Conservation (phyloP, 2,797 vertebrate genomes). For the Nothura maculosa region DNA sequence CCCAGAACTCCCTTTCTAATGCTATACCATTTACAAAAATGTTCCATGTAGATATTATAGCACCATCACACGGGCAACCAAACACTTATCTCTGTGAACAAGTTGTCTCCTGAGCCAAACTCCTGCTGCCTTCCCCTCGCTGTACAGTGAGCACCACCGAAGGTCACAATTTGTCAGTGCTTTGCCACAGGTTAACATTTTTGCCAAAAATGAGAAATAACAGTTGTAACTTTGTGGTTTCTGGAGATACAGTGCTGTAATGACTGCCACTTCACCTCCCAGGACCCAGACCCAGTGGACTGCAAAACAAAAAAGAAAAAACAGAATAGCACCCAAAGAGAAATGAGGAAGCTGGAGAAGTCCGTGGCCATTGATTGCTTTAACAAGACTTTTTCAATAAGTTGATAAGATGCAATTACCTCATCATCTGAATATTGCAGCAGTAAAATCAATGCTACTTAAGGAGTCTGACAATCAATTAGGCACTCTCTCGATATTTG, state of each 20-base stretch:
- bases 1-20: neutral
- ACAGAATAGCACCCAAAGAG: neutral
- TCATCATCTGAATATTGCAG: slow-evolving; percentile 77
- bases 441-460: slow-evolving; percentile 79
- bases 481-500: slow-evolving; percentile 65
- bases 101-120: neutral
- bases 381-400: slow-evolving; percentile 74
- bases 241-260: neutral
- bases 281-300: neutral
- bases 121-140: neutral
- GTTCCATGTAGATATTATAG: neutral
- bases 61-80: neutral
- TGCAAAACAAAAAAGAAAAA: neutral
- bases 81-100: neutral
- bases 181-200: neutral
- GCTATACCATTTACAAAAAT: neutral
- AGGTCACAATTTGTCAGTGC: neutral
- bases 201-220: neutral
- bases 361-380: slow-evolving; percentile 57
- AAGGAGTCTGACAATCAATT: slow-evolving; percentile 77
- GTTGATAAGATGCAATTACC: slow-evolving; percentile 76
- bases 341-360: neutral
- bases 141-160: neutral
- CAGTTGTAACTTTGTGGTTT: neutral
- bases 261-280: neutral